Evolutionary conservation across 1,140 invertebrate species (phyloP).

Genomic region (Polypedilum pembai): DNA sequence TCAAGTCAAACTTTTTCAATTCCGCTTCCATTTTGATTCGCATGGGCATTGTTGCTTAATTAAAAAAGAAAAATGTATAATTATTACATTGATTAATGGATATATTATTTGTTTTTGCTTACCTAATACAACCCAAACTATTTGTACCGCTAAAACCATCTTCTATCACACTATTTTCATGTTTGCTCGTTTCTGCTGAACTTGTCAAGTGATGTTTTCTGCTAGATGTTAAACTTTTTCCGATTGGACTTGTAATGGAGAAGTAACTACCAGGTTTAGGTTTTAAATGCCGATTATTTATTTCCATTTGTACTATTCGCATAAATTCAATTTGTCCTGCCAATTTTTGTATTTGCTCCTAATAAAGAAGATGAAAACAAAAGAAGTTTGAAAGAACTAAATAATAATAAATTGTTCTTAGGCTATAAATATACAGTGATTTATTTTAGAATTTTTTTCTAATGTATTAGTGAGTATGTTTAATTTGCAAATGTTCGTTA

Average conservation of each 20-base stretch:
- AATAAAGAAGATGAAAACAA: background rate
- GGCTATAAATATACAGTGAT: too few species aligned
- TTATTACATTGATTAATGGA: background rate
- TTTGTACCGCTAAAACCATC: conserved; percentile 31
- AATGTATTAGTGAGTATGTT: too few species aligned
- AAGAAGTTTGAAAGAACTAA: background rate
- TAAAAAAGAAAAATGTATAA: too few species aligned
- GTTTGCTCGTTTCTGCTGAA: conserved; percentile 23
- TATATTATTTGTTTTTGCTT: too few species aligned
- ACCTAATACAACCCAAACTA: conserved; percentile 31
- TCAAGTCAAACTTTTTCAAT: conserved; percentile 44
- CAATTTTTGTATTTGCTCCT: conserved; percentile 85
- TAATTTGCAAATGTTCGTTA: too few species aligned
- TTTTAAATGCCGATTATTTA: conserved; percentile 80
- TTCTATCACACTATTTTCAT: conserved; percentile 31
- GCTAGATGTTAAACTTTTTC: conserved; percentile 36
- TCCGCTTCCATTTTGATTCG: conserved; percentile 38
- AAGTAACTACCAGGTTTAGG: conserved; percentile 75
- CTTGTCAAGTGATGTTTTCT: conserved; percentile 30
- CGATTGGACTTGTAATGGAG: conserved; percentile 46
- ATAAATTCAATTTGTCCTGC: conserved; percentile 87
- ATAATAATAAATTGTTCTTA: too few species aligned
- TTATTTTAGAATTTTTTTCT: too few species aligned
- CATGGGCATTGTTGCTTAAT: conserved; percentile 35
- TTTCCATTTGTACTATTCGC: conserved; percentile 88